phyloP scores from a whole-genome alignment of 2,113 vertebrate species.

The Leptobrachium leishanense region DNA sequence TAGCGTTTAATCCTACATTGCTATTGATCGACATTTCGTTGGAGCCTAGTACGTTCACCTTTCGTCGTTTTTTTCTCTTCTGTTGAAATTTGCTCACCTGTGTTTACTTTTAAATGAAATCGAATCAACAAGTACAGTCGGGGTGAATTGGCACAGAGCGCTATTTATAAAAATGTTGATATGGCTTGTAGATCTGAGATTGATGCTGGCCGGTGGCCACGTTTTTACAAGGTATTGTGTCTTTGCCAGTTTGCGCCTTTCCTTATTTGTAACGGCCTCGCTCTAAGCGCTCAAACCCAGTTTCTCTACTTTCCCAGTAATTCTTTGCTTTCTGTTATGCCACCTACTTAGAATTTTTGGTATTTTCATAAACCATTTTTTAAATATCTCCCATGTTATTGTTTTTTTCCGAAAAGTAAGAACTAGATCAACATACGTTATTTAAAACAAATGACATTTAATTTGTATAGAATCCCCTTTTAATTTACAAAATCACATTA shows the following conservation, averaged over 20 bases:
- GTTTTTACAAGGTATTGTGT: conserved; percentile 4
- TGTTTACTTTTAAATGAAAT: conserved; percentile 19
- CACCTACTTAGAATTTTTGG: too few species aligned
- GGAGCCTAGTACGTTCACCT: conserved; percentile 13
- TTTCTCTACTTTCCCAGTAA: neutral
- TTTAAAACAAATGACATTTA: too few species aligned
- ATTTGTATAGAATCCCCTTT: too few species aligned
- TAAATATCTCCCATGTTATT: too few species aligned
- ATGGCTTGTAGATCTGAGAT: neutral
- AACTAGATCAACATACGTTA: too few species aligned
- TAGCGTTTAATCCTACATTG: neutral
- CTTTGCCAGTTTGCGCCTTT: neutral
- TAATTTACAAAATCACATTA: too few species aligned
- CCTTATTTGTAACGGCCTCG: neutral
- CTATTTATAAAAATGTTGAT: conserved; percentile 21
- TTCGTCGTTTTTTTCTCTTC: conserved; percentile 1
- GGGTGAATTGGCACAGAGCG: conserved; percentile 39
- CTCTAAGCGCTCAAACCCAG: too few species aligned
- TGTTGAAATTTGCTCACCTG: conserved; percentile 40
- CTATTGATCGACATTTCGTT: neutral
- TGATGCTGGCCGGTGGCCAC: conserved; percentile 27
- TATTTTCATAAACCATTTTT: too few species aligned
- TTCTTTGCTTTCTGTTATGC: too few species aligned
- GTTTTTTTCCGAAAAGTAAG: too few species aligned
- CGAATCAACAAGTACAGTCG: conserved; percentile 9